phyloP scores from a whole-genome alignment of 2,888 invertebrate genomes.

The Acanthosoma haemorrhoidale region DNA sequence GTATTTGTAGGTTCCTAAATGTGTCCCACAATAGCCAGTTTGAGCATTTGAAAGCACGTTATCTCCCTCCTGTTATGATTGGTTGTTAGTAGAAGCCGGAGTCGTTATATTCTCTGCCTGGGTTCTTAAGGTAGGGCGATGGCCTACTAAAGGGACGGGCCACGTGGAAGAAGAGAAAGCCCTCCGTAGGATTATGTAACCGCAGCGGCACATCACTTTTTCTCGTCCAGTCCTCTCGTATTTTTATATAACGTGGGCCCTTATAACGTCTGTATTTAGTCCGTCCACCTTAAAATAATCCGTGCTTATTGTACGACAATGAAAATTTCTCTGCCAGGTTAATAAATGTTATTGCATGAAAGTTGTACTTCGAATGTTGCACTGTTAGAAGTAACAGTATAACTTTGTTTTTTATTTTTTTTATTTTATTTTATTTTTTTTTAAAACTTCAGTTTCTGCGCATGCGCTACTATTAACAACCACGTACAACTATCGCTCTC shows the following conservation, averaged over 20 bases:
- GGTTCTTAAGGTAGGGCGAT: constrained; percentile 15
- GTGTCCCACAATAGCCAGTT: not conserved
- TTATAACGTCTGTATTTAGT: not conserved
- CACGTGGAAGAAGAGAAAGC: constrained; percentile 22
- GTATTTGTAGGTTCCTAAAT: too few relatives aligned
- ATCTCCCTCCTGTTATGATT: not conserved
- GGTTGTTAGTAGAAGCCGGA: not conserved
- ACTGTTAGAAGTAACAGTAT: too few relatives aligned
- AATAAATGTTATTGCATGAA: too few relatives aligned
- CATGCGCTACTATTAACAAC: too few relatives aligned
- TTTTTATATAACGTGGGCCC: constrained; percentile 11
- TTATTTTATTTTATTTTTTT: too few relatives aligned
- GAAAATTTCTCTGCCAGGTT: too few relatives aligned
- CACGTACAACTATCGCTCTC: too few relatives aligned
- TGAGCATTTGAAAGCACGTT: not conserved
- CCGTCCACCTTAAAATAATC: too few relatives aligned
- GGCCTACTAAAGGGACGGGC: constrained; percentile 5
- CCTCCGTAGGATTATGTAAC: constrained; percentile 14
- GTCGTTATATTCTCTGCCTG: not conserved
- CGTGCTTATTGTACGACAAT: too few relatives aligned
- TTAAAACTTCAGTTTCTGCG: too few relatives aligned
- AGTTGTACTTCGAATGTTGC: too few relatives aligned
- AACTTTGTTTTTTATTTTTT: too few relatives aligned
- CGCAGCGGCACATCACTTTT: not conserved
- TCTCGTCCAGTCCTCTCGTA: not conserved